Conservation (phyloP, 2,888 invertebrate genomes). For the Melanchra persicariae region DNA sequence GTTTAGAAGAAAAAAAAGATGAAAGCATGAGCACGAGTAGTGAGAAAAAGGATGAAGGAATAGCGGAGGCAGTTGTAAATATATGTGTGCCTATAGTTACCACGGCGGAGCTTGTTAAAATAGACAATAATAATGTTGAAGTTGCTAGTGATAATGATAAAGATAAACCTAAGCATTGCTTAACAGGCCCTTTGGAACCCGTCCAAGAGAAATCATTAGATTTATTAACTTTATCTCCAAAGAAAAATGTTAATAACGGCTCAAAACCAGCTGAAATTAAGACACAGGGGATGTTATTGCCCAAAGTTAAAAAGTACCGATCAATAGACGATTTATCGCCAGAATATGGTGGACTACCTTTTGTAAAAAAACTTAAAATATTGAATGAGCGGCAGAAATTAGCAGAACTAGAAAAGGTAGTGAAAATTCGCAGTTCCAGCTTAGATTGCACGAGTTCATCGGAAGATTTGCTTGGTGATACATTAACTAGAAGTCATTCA, state of each 20-base stretch:
- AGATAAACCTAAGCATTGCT: slow-evolving; percentile 85
- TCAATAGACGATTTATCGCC: slow-evolving; percentile 97
- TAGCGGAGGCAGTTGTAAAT: slow-evolving; percentile 78
- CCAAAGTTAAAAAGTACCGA: slow-evolving; percentile 92
- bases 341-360: slow-evolving; percentile 96
- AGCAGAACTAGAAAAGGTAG: slow-evolving; percentile 94
- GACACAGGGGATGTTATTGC: slow-evolving; percentile 78
- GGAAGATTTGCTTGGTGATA: slow-evolving; percentile 90
- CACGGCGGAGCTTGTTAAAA: slow-evolving; percentile 87
- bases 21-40: slow-evolving; percentile 66
- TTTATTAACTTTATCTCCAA: slow-evolving; percentile 85
- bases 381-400: slow-evolving; percentile 96
- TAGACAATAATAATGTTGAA: slow-evolving; percentile 88
- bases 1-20: slow-evolving; percentile 81
- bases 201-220: slow-evolving; percentile 87
- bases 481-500: slow-evolving; percentile 94
- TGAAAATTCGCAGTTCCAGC: slow-evolving; percentile 95
- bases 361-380: slow-evolving; percentile 97
- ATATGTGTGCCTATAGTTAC: slow-evolving; percentile 83
- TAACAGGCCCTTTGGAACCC: slow-evolving; percentile 86
- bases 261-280: slow-evolving; percentile 75
- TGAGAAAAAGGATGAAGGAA: slow-evolving; percentile 72
- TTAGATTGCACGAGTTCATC: slow-evolving; percentile 93
- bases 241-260: slow-evolving; percentile 70
- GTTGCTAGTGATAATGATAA: slow-evolving; percentile 80